Evolutionary conservation across 2,113 vertebrate genomes (phyloP).

Genomic region (Riparia riparia): DNA sequence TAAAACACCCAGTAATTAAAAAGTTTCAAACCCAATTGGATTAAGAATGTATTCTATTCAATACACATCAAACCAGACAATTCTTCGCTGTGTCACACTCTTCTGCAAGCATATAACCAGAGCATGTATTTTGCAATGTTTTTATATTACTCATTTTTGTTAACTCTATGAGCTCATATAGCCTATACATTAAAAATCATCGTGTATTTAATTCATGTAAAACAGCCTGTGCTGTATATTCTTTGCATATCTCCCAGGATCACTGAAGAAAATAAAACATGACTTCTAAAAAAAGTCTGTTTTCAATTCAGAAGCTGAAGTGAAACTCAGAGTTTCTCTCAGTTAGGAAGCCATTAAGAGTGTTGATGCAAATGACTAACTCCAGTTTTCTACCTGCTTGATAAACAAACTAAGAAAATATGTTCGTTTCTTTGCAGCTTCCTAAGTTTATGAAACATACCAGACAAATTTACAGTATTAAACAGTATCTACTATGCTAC

Average conservation of each 20-base stretch:
- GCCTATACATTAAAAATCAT: background rate
- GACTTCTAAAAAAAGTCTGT: background rate
- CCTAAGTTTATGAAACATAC: background rate
- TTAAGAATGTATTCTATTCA: background rate
- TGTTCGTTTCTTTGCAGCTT: background rate
- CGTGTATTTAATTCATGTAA: background rate
- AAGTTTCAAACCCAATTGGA: background rate
- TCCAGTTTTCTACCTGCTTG: background rate
- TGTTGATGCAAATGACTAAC: background rate
- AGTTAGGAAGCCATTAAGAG: background rate
- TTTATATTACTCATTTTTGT: background rate
- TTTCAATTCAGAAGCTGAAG: slow-evolving; percentile 3
- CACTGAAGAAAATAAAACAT: background rate
- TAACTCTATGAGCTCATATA: background rate
- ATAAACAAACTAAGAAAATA: background rate
- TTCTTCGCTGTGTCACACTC: background rate
- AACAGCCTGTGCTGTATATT: background rate
- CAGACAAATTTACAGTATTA: background rate
- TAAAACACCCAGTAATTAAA: background rate
- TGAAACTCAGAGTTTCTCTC: background rate
- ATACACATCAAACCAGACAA: background rate
- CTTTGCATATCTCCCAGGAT: background rate
- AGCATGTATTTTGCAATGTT: background rate
- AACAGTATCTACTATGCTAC: background rate
- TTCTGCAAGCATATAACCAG: background rate